A percentile compares a stretch with the other conserved stretches of the same genome.
Conservation (phyloP, 2,888 invertebrate genomes). For the Mimachlamys varia region DNA sequence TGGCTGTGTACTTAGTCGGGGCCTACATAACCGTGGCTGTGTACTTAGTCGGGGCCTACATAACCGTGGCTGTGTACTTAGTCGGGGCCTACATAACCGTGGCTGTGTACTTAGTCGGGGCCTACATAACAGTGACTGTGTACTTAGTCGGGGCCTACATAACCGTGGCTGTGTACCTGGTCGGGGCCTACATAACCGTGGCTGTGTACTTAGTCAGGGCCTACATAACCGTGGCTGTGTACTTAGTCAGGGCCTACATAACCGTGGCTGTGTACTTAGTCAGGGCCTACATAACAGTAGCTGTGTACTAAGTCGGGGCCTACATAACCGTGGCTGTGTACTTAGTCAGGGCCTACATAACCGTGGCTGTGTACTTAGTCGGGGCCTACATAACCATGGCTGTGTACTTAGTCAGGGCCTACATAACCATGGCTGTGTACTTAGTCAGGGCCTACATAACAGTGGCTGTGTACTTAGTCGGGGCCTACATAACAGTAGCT, state of each 20-base stretch:
- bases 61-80: not conserved
- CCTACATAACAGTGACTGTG: not conserved
- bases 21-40: not conserved
- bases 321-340: not conserved
- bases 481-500: not conserved
- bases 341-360: not conserved
- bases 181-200: not conserved
- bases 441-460: not conserved
- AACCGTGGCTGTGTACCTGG: not conserved
- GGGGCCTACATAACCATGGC: not conserved
- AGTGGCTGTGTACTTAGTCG: not conserved
- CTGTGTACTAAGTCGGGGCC: not conserved
- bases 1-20: not conserved
- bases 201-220: not conserved
- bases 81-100: not conserved
- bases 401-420: not conserved
- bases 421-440: not conserved
- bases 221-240: not conserved
- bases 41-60: not conserved
- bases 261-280: not conserved
- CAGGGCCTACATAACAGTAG: not conserved
- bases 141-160: not conserved
- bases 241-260: not conserved
- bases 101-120: not conserved
- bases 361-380: not conserved